A percentile compares a stretch with the other conserved stretches of the same genome.
These are phyloP conservation scores for Axea sp. DNA, from an alignment of 2,888 invertebrate species.

Conservation along the genomic window DNA sequence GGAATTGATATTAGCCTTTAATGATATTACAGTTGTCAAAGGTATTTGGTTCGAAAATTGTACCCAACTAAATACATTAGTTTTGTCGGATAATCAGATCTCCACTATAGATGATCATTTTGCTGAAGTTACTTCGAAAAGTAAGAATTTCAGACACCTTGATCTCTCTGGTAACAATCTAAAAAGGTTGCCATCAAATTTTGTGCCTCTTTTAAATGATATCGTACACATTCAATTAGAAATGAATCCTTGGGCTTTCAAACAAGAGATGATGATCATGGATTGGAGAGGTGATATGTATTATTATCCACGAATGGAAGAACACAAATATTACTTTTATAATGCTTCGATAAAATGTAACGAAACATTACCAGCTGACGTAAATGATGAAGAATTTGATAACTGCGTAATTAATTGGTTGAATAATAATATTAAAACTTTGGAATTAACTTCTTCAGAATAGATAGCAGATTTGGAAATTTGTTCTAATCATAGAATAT, in stretches of 20 bases:
- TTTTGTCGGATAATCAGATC: slow-evolving; percentile 12
- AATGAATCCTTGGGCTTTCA: slow-evolving; percentile 18
- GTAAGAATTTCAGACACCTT: neutral
- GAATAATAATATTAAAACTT: slow-evolving; percentile 4
- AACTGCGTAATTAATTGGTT: slow-evolving; percentile 9
- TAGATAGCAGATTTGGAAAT: too few species aligned
- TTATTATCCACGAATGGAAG: neutral
- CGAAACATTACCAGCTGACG: neutral
- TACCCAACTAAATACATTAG: neutral
- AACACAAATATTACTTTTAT: neutral
- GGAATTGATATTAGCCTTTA: neutral
- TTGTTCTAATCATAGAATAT: too few species aligned
- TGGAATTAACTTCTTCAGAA: too few species aligned
- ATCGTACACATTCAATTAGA: neutral
- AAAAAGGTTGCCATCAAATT: slow-evolving; percentile 21
- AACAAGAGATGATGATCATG: slow-evolving; percentile 26
- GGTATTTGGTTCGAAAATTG: slow-evolving; percentile 42
- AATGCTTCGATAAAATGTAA: slow-evolving; percentile 24
- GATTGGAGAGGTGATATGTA: slow-evolving; percentile 4
- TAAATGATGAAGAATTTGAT: slow-evolving; percentile 16
- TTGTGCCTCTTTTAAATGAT: neutral
- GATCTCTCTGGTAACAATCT: slow-evolving; percentile 11
- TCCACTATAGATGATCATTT: slow-evolving; percentile 25
- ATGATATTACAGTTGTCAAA: slow-evolving; percentile 12
- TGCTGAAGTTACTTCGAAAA: slow-evolving; percentile 17